Conservation (phyloP, 2,797 vertebrate genomes). For the Protosalanx chinensis region DNA sequence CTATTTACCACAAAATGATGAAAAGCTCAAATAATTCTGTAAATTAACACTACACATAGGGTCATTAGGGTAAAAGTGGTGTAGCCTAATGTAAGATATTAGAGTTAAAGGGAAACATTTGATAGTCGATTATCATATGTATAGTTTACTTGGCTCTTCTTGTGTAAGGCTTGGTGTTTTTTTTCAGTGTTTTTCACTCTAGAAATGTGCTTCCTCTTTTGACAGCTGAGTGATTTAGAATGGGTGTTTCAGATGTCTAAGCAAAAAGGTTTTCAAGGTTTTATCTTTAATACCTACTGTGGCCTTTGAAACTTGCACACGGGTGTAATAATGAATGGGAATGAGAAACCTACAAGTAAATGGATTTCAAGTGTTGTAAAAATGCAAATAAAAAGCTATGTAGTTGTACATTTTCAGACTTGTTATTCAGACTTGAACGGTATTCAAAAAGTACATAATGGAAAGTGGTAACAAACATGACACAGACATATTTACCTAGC, state of each 20-base stretch:
- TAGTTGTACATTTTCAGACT: constrained; percentile 9
- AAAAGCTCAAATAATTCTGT: not conserved
- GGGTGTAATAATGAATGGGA: constrained; percentile 37
- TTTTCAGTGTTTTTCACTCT: constrained; percentile 32
- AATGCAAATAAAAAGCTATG: constrained; percentile 18
- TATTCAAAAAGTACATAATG: not conserved
- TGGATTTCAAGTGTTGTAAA: constrained; percentile 11
- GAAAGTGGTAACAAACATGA: not conserved
- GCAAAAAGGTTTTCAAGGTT: constrained; percentile 18
- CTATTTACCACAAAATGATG: too few species aligned
- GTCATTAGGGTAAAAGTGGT: constrained; percentile 1
- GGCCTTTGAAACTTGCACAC: constrained; percentile 18
- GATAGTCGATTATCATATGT: not conserved
- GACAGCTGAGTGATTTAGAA: constrained; percentile 11
- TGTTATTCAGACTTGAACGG: not conserved
- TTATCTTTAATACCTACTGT: constrained; percentile 21
- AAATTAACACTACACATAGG: not conserved
- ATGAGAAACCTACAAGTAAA: constrained; percentile 1
- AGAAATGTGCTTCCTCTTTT: constrained; percentile 52
- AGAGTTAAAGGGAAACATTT: not conserved
- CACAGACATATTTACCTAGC: not conserved
- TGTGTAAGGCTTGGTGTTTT: constrained; percentile 23
- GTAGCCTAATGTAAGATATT: not conserved
- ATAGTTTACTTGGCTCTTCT: constrained; percentile 7
- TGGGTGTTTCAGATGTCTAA: constrained; percentile 18